Evolutionary conservation across 2,113 vertebrate species (phyloP).

Genomic region (Corynorhinus townsendii): DNA sequence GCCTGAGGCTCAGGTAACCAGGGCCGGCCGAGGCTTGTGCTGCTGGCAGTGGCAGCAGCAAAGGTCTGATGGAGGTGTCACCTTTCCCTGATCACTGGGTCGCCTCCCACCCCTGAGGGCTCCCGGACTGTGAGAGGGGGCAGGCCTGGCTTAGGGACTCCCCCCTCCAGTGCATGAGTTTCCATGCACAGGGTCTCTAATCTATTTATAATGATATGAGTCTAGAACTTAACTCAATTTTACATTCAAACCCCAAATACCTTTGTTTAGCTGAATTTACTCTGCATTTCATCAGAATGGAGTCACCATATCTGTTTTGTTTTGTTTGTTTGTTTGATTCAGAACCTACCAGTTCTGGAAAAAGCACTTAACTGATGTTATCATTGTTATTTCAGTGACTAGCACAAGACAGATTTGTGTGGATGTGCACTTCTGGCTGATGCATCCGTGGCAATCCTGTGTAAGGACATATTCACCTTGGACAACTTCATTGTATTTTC

Average conservation of each 20-base stretch:
- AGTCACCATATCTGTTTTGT: background rate
- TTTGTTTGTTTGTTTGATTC: background rate
- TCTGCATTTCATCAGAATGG: fast-evolving
- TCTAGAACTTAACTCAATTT: background rate
- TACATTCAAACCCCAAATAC: background rate
- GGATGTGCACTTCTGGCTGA: fast-evolving
- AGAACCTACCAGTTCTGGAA: background rate
- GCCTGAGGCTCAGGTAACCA: too few relatives aligned
- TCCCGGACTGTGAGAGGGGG: too few relatives aligned
- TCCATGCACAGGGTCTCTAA: too few relatives aligned
- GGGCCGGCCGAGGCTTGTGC: too few relatives aligned
- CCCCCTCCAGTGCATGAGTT: too few relatives aligned
- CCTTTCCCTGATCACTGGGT: too few relatives aligned
- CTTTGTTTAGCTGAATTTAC: too few relatives aligned
- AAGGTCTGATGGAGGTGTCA: too few relatives aligned
- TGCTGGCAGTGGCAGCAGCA: too few relatives aligned
- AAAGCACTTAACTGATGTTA: background rate
- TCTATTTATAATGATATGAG: background rate
- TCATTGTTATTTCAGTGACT: background rate
- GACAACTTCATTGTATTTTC: background rate
- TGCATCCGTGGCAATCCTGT: fast-evolving
- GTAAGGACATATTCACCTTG: background rate
- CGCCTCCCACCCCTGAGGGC: too few relatives aligned
- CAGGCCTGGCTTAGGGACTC: too few relatives aligned
- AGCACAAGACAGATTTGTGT: fast-evolving